Percentiles rank a stretch among this genome's conserved stretches.
Evolutionary conservation across 2,113 vertebrate genomes (phyloP).

Genomic region (Oryzias javanicus): DNA sequence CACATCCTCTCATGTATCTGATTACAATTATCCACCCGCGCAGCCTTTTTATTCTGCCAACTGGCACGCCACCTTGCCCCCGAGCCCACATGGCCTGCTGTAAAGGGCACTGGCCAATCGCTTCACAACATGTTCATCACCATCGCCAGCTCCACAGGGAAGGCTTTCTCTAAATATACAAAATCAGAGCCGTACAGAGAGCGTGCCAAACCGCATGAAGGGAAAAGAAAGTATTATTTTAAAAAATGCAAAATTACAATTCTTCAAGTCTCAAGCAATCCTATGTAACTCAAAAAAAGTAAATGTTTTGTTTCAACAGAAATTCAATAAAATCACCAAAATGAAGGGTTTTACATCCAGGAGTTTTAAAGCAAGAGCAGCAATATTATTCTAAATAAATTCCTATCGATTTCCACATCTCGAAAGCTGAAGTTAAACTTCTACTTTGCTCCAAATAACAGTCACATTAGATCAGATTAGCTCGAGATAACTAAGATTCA

Average conservation of each 20-base stretch:
- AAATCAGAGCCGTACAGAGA: conserved; percentile 33
- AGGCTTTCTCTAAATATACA: conserved; percentile 41
- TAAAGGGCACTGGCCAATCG: conserved; percentile 24
- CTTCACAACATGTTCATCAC: conserved; percentile 56
- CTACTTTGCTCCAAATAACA: conserved; percentile 16
- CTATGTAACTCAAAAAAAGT: conserved; percentile 13
- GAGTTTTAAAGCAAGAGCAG: conserved; percentile 19
- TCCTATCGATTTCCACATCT: conserved; percentile 8
- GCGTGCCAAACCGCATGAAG: conserved; percentile 14
- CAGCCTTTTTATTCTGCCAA: conserved; percentile 37
- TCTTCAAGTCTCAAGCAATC: conserved; percentile 29
- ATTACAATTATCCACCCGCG: conserved; percentile 29
- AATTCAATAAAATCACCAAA: conserved; percentile 37
- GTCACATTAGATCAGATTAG: conserved; percentile 19
- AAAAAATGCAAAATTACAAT: conserved; percentile 38
- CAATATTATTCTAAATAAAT: conserved; percentile 27
- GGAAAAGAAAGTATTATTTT: conserved; percentile 10
- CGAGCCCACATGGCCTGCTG: conserved; percentile 38
- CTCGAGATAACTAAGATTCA: not conserved
- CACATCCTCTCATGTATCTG: conserved; percentile 26
- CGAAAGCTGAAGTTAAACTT: conserved; percentile 15
- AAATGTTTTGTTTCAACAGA: conserved; percentile 55
- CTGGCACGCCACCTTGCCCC: conserved; percentile 37
- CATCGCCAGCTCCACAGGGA: conserved; percentile 46
- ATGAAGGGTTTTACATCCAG: conserved; percentile 28